Percentiles rank a stretch among this genome's conserved stretches.
Evolutionary conservation across 2,888 invertebrate genomes (phyloP).

Genomic region (Mesorhabditis sp.): DNA sequence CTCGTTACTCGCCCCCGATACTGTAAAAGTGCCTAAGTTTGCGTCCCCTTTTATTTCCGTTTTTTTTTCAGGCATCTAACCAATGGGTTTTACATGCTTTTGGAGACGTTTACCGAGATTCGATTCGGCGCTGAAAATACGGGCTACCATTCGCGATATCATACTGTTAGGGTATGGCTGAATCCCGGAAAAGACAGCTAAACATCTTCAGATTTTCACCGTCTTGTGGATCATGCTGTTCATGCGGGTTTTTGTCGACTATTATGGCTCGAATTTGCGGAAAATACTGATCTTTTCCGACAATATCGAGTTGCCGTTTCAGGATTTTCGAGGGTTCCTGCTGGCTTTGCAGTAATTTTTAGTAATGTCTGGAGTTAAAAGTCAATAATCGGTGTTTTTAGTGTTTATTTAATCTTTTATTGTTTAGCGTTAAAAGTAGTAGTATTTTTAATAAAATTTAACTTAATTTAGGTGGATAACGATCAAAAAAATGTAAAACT

Average conservation of each 20-base stretch:
- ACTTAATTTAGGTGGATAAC: too few species aligned
- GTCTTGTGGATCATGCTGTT: neutral
- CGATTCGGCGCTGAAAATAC: neutral
- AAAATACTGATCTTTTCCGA: neutral
- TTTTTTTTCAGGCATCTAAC: neutral
- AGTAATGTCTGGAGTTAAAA: neutral
- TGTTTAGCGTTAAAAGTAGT: too few species aligned
- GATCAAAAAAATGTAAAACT: too few species aligned
- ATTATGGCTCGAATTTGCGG: constrained; percentile 2
- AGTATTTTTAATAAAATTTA: too few species aligned
- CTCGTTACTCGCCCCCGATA: neutral
- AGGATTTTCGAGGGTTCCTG: neutral
- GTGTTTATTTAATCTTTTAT: too few species aligned
- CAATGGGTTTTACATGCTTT: neutral
- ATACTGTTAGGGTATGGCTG: neutral
- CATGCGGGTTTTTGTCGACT: constrained; percentile 4
- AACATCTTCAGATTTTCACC: neutral
- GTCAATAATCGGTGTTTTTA: too few species aligned
- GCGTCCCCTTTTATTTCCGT: too few species aligned
- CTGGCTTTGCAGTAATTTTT: neutral
- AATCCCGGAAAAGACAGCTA: too few species aligned
- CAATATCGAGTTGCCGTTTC: neutral
- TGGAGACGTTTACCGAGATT: neutral
- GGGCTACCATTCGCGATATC: neutral
- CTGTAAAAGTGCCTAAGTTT: neutral